A percentile compares a stretch with the other conserved stretches of the same genome.
phyloP scores from a whole-genome alignment of 2,888 invertebrate genomes.

The Synanthedon tipuliformis region DNA sequence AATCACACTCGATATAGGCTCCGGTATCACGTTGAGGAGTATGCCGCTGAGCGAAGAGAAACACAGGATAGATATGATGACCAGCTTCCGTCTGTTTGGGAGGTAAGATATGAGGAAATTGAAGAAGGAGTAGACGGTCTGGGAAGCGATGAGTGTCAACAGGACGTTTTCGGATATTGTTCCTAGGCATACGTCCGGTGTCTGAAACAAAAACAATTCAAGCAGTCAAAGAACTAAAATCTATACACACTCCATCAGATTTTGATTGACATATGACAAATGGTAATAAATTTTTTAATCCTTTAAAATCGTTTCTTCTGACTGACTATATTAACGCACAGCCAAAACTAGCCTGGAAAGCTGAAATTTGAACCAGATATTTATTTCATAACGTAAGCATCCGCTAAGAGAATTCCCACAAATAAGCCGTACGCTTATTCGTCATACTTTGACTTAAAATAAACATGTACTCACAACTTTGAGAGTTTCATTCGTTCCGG shows the following conservation, averaged over 20 bases:
- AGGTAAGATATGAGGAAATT: conserved; percentile 68
- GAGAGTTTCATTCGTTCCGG: not conserved
- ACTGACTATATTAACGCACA: too few relatives aligned
- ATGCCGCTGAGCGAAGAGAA: conserved; percentile 68
- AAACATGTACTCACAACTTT: not conserved
- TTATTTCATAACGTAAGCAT: too few relatives aligned
- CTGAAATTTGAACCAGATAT: too few relatives aligned
- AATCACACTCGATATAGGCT: conserved; percentile 50
- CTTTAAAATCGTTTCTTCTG: too few relatives aligned
- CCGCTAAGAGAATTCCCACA: too few relatives aligned
- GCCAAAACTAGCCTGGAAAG: too few relatives aligned
- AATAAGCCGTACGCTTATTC: too few relatives aligned
- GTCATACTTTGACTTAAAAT: too few relatives aligned
- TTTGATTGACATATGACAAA: too few relatives aligned
- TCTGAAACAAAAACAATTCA: conserved; percentile 26
- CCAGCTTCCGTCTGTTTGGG: conserved; percentile 65
- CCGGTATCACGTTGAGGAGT: conserved; percentile 42
- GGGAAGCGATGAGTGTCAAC: conserved; percentile 74
- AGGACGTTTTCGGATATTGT: conserved; percentile 72
- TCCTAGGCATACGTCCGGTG: conserved; percentile 49
- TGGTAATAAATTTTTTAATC: too few relatives aligned
- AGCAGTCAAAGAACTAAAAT: not conserved
- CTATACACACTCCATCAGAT: too few relatives aligned
- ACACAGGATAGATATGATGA: conserved; percentile 56
- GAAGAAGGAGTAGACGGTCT: conserved; percentile 70